Base-by-base conservation (phyloP, 2,888 invertebrate genomes). In the Fabriciana adippe region DNA sequence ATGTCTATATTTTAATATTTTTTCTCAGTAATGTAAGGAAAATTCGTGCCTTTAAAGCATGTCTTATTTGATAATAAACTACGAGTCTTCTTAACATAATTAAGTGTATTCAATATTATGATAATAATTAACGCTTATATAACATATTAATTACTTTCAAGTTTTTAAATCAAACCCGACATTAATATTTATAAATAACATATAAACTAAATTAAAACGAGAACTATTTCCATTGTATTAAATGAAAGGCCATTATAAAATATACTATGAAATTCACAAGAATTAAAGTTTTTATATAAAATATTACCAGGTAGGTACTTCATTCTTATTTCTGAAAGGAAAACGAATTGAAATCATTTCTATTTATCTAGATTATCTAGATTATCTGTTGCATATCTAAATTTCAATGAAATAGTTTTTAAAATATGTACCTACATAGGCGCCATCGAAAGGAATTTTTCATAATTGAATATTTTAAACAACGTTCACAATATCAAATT, bases 391-490 rank as follows among this genome's bases (percentile, higher is more conserved):
- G 61, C 35, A 51, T 41, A 50, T 61, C 61, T 41, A 35, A 57
- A 45, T 48, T 59, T 59, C 59, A 59, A 50, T 53, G 45, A 53
- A 16, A 59, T 53, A 57, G 51, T 45, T 57, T 65, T 57, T 45
- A 16, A 54, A 65, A 59, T 59, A 26, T 59, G 35, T 41, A 41
- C 57, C 8, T 51, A 57, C 51, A 51, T 61, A 61, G 51, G 35
- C 41, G 57, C 53, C 41, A 50, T 65, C 16, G 57, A 57, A 35
- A 55, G 62, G 69, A 69, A 66, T 69, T 69, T 66, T 69, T 63
- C 54, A 69, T 69, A 51, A 69, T 63, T 57, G 62, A 62, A 69
- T 59, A 56, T 51, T 66, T 54, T 47, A 63, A 69, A 62, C 56
- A 62, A 57, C 50, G 62, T 53, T 47, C 45, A 54, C 54, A 57